Evolutionary conservation across 2,888 invertebrate species (phyloP), one percentile per base, ranked within the genome.

Genomic region (Lydus trimaculatus): DNA sequence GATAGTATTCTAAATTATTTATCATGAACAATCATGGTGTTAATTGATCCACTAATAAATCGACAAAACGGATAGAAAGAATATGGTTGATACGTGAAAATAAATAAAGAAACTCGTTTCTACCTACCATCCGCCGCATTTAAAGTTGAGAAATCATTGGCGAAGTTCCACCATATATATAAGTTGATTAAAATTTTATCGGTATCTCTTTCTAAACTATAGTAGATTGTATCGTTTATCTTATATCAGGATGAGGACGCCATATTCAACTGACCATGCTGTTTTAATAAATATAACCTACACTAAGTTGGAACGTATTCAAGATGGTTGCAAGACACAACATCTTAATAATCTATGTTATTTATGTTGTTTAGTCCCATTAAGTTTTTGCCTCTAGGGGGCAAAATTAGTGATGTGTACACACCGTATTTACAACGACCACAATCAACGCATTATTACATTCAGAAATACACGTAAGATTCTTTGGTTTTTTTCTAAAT

Each of bases 271-370:
- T 78, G 78, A 80, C 77, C 78, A 80, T 73, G 78, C 73, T 74
- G 77, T 79, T 78, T 79, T 78, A 76, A 79, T 81, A 80, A 78
- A 78, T 80, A 77, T 80, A 78, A 79, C 79, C 81, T 79, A 76
- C 79, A 74, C 78, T 74, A 75, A 79, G 80, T 78, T 76, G 75
- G 77, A 74, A 72, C 75, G 79, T 72, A 72, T 75, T 74, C 75
- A 78, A 77, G 74, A 74, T 72, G 76, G 72, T 75, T 75, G 73
- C 73, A 66, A 74, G 75, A 69, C 70, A 68, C 72, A 75, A 77
- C 78, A 77, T 78, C 77, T 79, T 75, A 79, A 79, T 80, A 78
- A 76, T 75, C 69, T 71, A 73, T 73, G 75, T 76, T 78, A 73
- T 74, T 75, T 73, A 71, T 68, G 69, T 69, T 64, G 69, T 69